These are phyloP conservation scores for Labroides dimidiatus DNA, from an alignment of 2,797 vertebrate species.

Conservation along the genomic window DNA sequence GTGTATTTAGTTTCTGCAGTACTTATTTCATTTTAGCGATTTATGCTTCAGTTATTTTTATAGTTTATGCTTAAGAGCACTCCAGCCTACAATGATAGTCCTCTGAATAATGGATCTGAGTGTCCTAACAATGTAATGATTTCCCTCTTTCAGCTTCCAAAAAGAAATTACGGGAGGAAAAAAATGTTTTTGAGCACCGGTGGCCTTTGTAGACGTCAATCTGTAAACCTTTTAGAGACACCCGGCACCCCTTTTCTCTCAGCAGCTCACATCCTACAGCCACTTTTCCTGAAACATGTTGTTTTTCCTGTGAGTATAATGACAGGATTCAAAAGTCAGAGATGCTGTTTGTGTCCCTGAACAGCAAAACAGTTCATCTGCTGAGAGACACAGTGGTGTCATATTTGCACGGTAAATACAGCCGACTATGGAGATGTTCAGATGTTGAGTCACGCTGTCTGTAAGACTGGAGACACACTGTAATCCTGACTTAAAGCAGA, in stretches of 20 bases:
- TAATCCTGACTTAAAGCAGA: not conserved
- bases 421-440: not conserved
- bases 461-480: not conserved
- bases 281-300: slow-evolving; percentile 12
- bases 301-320: not conserved
- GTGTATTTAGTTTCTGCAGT: not conserved
- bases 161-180: slow-evolving; percentile 2
- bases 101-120: not conserved
- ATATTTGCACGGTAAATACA: slow-evolving; percentile 19
- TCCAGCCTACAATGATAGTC: not conserved
- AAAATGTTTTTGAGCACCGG: not conserved
- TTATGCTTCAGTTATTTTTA: not conserved
- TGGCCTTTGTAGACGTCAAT: not conserved
- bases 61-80: not conserved
- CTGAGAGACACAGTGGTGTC: slow-evolving; percentile 1
- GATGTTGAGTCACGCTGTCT: not conserved
- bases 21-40: not conserved
- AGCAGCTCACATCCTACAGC: slow-evolving; percentile 1
- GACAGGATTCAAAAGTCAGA: slow-evolving; percentile 3
- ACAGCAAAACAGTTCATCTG: slow-evolving; percentile 8
- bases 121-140: not conserved
- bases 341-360: slow-evolving; percentile 16
- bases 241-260: slow-evolving; percentile 7
- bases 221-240: not conserved
- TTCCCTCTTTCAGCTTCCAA: not conserved